Evolutionary conservation across 2,888 invertebrate species (phyloP).

Genomic region (Apeira syringaria): DNA sequence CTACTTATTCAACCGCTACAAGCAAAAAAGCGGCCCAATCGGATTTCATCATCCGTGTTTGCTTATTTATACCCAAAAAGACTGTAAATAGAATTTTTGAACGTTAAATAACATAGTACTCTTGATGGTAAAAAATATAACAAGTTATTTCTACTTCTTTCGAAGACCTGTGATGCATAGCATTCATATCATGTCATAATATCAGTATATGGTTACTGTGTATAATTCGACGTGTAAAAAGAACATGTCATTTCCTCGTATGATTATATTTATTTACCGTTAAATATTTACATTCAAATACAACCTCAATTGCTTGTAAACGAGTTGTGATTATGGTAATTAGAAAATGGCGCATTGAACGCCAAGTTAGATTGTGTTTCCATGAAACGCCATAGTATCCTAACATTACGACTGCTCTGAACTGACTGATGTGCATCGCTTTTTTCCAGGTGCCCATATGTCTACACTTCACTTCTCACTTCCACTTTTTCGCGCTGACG

Average conservation of each 20-base stretch:
- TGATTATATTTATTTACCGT: too few species aligned
- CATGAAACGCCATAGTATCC: constrained; percentile 41
- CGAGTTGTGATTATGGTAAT: constrained; percentile 52
- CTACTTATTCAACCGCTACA: constrained; percentile 37
- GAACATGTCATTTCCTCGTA: too few species aligned
- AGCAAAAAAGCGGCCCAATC: constrained; percentile 42
- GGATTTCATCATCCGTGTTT: constrained; percentile 33
- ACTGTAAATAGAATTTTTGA: too few species aligned
- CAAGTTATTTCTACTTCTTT: too few species aligned
- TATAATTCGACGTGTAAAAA: too few species aligned
- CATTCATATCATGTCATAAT: too few species aligned
- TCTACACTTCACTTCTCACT: constrained; percentile 6
- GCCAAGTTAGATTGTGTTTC: constrained; percentile 58
- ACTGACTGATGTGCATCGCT: constrained; percentile 18
- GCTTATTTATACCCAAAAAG: constrained; percentile 20
- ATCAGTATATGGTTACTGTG: too few species aligned
- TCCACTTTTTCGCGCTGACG: too few species aligned
- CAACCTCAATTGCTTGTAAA: constrained; percentile 43
- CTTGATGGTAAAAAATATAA: too few species aligned
- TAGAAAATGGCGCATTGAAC: constrained; percentile 53
- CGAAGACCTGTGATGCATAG: too few species aligned
- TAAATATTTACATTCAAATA: too few species aligned
- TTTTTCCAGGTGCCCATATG: constrained; percentile 4
- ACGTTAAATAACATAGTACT: too few species aligned
- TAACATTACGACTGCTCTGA: constrained; percentile 44